Conservation (phyloP, 1,140 invertebrate species). For the Chionoecetes opilio region DNA sequence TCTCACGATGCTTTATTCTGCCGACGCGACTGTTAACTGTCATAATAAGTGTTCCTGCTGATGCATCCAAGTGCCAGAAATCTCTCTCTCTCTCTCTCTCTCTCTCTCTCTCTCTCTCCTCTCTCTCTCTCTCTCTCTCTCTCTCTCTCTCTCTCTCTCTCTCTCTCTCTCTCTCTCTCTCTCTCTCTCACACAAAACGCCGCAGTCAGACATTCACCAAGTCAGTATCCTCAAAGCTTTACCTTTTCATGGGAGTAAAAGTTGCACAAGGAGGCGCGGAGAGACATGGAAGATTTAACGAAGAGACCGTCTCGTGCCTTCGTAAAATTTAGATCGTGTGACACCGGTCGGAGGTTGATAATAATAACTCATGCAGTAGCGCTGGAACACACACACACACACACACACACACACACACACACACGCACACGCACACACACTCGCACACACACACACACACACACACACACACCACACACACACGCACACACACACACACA, state of each 20-base stretch:
- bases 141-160: constrained; percentile 58
- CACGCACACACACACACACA: too few relatives aligned
- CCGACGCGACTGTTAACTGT: constrained; percentile 39
- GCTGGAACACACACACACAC: not conserved
- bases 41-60: constrained; percentile 49
- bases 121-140: constrained; percentile 45
- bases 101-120: constrained; percentile 41
- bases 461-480: too few relatives aligned
- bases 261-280: not conserved
- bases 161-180: too few relatives aligned
- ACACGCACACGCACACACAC: not conserved
- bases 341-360: not conserved
- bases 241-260: not conserved
- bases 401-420: constrained; percentile 8
- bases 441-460: too few relatives aligned
- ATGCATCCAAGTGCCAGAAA: too few relatives aligned
- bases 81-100: constrained; percentile 20
- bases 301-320: not conserved
- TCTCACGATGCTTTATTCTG: constrained; percentile 4
- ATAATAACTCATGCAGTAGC: not conserved
- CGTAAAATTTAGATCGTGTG: not conserved
- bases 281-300: not conserved
- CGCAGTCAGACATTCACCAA: not conserved
- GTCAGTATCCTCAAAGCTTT: not conserved
- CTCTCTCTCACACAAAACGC: not conserved